phyloP scores from a whole-genome alignment of 2,888 invertebrate species.

The Drosophila acutilabella region DNA sequence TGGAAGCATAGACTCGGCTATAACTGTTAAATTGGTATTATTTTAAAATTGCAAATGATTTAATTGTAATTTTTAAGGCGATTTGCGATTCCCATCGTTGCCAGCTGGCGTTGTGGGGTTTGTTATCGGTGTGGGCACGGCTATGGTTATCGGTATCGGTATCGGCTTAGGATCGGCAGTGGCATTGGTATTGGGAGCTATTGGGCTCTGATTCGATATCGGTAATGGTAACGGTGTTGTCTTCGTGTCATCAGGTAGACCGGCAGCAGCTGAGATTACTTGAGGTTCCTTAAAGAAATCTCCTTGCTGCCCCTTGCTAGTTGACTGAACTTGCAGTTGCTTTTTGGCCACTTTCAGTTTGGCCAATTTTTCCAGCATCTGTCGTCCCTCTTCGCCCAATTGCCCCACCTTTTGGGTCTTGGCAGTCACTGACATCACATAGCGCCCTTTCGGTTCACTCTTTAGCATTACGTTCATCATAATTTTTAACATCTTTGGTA shows the following conservation, averaged over 20 bases:
- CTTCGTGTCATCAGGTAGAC: constrained; percentile 4
- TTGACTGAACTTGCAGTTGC: not conserved
- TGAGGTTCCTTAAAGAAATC: constrained; percentile 33
- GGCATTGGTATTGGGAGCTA: not conserved
- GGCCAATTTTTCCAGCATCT: not conserved
- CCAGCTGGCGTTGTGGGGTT: not conserved
- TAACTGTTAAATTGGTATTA: not conserved
- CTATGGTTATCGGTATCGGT: not conserved
- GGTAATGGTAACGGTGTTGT: not conserved
- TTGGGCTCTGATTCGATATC: not conserved
- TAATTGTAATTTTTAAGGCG: constrained; percentile 9
- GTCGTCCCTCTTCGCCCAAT: not conserved
- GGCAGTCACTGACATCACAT: constrained; percentile 13
- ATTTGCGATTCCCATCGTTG: not conserved
- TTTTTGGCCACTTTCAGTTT: not conserved
- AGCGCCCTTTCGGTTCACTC: constrained; percentile 10
- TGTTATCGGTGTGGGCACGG: not conserved
- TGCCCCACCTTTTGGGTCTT: not conserved
- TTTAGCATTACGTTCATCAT: constrained; percentile 24
- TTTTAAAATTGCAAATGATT: constrained; percentile 12
- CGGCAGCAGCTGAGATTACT: constrained; percentile 19
- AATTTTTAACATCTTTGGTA: constrained; percentile 30
- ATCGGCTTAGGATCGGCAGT: no score
- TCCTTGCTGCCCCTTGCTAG: not conserved
- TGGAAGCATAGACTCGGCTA: not conserved